Conservation (phyloP, 64 coral and sea anemone genomes). For the Stichodactyla mertensii region DNA sequence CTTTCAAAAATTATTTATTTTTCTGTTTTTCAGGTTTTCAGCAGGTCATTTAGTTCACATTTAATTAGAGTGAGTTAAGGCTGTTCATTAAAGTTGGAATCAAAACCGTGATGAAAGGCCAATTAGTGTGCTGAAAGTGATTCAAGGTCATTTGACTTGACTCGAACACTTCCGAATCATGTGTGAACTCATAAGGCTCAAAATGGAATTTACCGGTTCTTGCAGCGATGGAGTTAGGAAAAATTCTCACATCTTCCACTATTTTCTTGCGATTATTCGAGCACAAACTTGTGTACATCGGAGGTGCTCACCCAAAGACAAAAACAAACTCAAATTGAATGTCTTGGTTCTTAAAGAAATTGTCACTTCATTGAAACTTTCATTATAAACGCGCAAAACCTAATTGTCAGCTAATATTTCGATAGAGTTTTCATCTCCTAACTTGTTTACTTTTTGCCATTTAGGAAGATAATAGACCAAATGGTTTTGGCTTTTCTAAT, state of each 20-base stretch:
- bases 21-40: neutral
- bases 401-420: neutral
- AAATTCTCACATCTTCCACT: neutral
- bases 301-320: neutral
- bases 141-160: neutral
- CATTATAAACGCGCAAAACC: neutral
- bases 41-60: constrained; percentile 1
- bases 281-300: neutral
- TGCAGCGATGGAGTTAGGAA: neutral
- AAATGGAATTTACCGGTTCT: neutral
- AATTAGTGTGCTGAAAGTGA: neutral
- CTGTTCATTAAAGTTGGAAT: neutral
- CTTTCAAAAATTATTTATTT: neutral
- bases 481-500: neutral
- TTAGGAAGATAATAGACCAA: constrained; percentile 1
- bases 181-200: neutral
- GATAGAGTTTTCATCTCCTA: neutral
- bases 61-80: neutral
- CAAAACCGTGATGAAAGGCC: neutral
- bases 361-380: neutral
- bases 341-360: neutral
- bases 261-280: neutral
- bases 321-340: neutral
- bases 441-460: constrained; percentile 9
- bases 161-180: neutral